Evolutionary conservation across 2,113 vertebrate genomes (phyloP), one percentile per base, ranked within the genome.

Genomic region (Chaetodon auriga): DNA sequence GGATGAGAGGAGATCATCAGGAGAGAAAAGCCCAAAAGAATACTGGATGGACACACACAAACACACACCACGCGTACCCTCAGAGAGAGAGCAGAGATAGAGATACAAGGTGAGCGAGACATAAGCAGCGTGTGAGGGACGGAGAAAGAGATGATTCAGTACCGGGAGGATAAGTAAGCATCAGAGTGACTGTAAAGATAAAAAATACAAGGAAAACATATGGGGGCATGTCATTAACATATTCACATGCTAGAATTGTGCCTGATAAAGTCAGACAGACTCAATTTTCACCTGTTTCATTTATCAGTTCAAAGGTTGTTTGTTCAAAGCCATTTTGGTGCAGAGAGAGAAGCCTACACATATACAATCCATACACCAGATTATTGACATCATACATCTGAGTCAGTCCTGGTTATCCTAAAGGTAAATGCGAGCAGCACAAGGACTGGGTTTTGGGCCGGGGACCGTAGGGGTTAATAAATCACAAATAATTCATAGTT

Each of bases 1-100:
- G 91, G 89, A 92, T 90, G 84, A 92, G 85, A 87, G 75, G 53
- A 87, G 88, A 93, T 92, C 90, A 90, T 90, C 91, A 64, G 82
- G 84, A 90, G 87, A 84, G 83, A 80, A 81, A 84, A 79, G 71
- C 80, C 84, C 69, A 80, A 58, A 75, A 85, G 76, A 89, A 80
- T 58, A 81, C 68, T 2, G 73, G 75, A 84, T 45, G 13, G n/a
- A 79, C 75, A 74, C 76, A 84, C 36, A 68, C 64, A 43, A 48
- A 51, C 54, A 74, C 58, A 72, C 49, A 60, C 43, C 41, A 25
- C 14, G 64, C 72, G 55, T 36, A 60, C 16, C 23, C 62, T 36
- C 3, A 21, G 74, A 63, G 68, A 46, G n/a, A 78, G 45, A 48
- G 70, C 45, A 83, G 53, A 72, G 76, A 85, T 75, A 76, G 65